phyloP scores from a whole-genome alignment of 2,113 vertebrate genomes.

The human region GRCh38 chr11:42559001-42559500 shows the following conservation, averaged over 20 bases:
- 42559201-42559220: neutral
- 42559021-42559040: neutral
- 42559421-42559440: neutral
- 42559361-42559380: neutral
- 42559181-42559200: neutral
- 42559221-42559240: neutral
- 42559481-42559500: neutral
- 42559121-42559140: neutral
- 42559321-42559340: neutral
- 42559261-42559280: neutral
- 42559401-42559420: neutral
- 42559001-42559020: neutral
- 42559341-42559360: neutral
- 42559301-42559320: neutral
- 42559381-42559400: neutral
- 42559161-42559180: neutral
- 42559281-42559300: neutral
- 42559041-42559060: neutral
- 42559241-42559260: neutral
- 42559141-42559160: neutral
- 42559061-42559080: too few relatives aligned
- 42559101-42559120: neutral
- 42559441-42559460: neutral
- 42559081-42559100: neutral
- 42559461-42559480: neutral